Percentiles rank a stretch among this genome's conserved stretches.
These are phyloP conservation scores for Acanthaster planci DNA, from an alignment of 35 echinoderm and acorn worm genomes.

Conservation along the genomic window DNA sequence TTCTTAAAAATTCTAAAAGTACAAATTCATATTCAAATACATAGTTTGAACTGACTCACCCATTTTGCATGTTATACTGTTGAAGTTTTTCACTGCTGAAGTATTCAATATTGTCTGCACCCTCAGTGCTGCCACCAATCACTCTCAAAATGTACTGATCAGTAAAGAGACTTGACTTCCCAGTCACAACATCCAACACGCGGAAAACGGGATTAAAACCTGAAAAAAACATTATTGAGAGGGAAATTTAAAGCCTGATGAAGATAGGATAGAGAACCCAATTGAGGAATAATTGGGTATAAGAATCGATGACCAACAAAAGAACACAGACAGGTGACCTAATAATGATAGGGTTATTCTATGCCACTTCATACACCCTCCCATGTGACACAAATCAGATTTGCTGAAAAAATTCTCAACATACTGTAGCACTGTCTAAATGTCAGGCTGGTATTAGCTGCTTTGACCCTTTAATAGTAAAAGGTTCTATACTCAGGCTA, in stretches of 20 bases:
- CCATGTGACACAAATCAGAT: too few relatives aligned
- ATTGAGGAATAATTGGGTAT: background rate
- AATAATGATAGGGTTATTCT: background rate
- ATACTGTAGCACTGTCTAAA: too few relatives aligned
- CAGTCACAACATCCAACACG: slow-evolving; percentile 50
- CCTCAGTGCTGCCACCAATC: slow-evolving; percentile 43
- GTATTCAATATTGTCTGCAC: background rate
- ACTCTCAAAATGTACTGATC: slow-evolving; percentile 37
- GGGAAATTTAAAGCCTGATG: background rate
- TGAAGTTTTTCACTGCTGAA: slow-evolving; percentile 35
- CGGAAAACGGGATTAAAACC: slow-evolving; percentile 50
- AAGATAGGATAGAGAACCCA: background rate
- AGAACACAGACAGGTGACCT: background rate
- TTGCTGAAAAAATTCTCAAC: too few relatives aligned
- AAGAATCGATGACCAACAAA: too few relatives aligned
- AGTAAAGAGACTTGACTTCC: slow-evolving; percentile 33
- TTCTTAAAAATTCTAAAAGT: too few relatives aligned
- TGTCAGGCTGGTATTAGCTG: too few relatives aligned
- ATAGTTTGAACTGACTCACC: slow-evolving; percentile 41
- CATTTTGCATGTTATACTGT: slow-evolving; percentile 42
- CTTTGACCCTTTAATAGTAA: too few relatives aligned
- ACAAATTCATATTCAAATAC: too few relatives aligned
- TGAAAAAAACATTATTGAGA: slow-evolving; percentile 8
- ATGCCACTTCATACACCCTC: too few relatives aligned
- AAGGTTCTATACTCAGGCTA: too few relatives aligned